Base-by-base conservation (phyloP, 1,140 invertebrate genomes). In the Listronotus oregonensis region DNA sequence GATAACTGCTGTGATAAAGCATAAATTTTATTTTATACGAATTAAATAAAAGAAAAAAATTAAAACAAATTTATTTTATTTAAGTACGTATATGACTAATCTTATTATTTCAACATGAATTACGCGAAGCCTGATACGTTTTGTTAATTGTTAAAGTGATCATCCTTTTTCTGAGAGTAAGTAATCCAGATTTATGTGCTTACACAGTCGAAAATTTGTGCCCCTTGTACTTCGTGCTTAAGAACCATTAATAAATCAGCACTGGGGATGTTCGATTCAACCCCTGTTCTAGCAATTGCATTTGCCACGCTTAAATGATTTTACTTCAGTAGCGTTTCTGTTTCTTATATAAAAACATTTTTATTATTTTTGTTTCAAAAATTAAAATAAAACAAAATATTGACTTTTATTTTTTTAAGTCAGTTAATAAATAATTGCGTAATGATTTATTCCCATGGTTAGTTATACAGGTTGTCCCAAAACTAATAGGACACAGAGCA, bases 211-310 rank as follows among this genome's bases (percentile, higher is more conserved):
- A 63, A 63, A 63, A 63, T 63, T 63, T 63, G 60, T 54, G 60
- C 60, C 50, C 50, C 60, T 63, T 63, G 60, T 63, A 54, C 50
- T 63, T 52, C 60, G 50, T 63, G 60, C 40, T 63, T 63, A 63
- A 63, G 60, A 63, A 54, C 60, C 60, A 63, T 63, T 63, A 63
- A 63, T 63, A 63, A 63, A 63, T 63, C 60, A 62, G 60, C 60
- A 44, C 49, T n/a, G 60, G 60, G 60, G 60, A 63, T 63, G 50
- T 63, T 63, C 49, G 60, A 63, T 63, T 44, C 60, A 44, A 32
- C 49, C 50, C 40, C 50, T 40, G 15, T 46, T 63, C 60, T 32
- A 52, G 60, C 49, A 63, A 63, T 52, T 63, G 60, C 49, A 63
- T 63, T 63, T 54, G 50, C 60, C 50, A 63, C 40, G 50, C 49